These are phyloP conservation scores for Bilobella aurantiaca DNA, from an alignment of 1,140 invertebrate species.

Conservation along the genomic window DNA sequence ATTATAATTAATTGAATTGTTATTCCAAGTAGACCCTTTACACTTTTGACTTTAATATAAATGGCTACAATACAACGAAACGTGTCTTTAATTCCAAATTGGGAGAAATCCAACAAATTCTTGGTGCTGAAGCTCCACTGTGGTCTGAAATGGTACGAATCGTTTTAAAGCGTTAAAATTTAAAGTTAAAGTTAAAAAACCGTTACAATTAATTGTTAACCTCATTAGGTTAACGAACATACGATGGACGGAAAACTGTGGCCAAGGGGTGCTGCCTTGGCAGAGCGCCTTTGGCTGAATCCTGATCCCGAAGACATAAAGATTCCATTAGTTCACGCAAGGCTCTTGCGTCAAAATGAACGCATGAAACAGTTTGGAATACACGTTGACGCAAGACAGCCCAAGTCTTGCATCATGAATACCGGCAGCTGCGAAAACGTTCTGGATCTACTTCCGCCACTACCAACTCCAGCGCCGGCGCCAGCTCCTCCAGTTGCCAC, in stretches of 20 bases:
- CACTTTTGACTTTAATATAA: constrained; percentile 18
- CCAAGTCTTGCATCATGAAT: constrained; percentile 48
- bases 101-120: constrained; percentile 2
- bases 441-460: no score
- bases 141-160: constrained; percentile 40
- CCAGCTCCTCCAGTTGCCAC: no score
- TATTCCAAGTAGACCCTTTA: constrained; percentile 21
- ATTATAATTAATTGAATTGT: not conserved
- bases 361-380: constrained; percentile 35
- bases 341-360: constrained; percentile 36
- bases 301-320: not conserved
- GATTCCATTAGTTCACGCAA: constrained; percentile 31
- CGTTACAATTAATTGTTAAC: not conserved
- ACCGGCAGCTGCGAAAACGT: not conserved
- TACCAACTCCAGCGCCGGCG: no score
- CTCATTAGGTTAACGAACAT: constrained; percentile 25
- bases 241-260: constrained; percentile 25
- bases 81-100: not conserved
- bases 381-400: constrained; percentile 33
- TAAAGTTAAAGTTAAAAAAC: no score
- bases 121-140: constrained; percentile 26
- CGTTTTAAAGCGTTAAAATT: not conserved
- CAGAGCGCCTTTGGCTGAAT: constrained; percentile 24
- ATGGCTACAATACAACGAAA: not conserved
- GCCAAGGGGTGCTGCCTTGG: constrained; percentile 19